Evolutionary conservation across 2,113 vertebrate species (phyloP).

Genomic region (Nothobranchius furzeri): DNA sequence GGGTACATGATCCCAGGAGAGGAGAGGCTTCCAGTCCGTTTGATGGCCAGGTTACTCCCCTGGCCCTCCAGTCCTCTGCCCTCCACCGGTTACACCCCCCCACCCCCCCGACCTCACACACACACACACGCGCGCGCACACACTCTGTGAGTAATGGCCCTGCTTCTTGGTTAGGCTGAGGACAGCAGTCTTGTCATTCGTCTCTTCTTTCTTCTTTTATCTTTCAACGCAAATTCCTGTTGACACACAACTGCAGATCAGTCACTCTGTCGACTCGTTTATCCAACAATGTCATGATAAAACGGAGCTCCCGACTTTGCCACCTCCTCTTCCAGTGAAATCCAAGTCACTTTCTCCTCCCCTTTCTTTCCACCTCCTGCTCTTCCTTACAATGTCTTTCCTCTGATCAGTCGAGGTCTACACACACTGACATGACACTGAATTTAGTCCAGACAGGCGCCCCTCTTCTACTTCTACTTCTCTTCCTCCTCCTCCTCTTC

Average conservation of each 20-base stretch:
- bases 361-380: constrained; percentile 29
- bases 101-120: constrained; percentile 9
- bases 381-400: constrained; percentile 27
- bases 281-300: constrained; percentile 59
- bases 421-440: constrained; percentile 68
- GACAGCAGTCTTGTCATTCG: constrained; percentile 51
- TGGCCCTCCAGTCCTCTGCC: constrained; percentile 76
- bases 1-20: constrained; percentile 83
- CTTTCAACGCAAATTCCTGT: constrained; percentile 46
- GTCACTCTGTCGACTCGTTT: constrained; percentile 38
- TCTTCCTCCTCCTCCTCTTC: constrained; percentile 39
- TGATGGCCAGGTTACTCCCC: constrained; percentile 76
- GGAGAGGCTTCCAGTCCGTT: constrained; percentile 76
- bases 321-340: constrained; percentile 30
- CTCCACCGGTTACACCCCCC: constrained; percentile 63
- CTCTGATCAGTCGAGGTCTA: constrained; percentile 71
- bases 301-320: constrained; percentile 41
- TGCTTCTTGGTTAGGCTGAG: constrained; percentile 47
- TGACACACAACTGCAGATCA: constrained; percentile 52
- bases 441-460: constrained; percentile 65
- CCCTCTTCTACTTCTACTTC: constrained; percentile 48
- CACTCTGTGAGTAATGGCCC: constrained; percentile 43
- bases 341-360: constrained; percentile 36
- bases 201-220: constrained; percentile 24
- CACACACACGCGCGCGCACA: constrained; percentile 29